Conservation (phyloP, 64 coral and sea anemone genomes). For the Dendronephthya gigantea region DNA sequence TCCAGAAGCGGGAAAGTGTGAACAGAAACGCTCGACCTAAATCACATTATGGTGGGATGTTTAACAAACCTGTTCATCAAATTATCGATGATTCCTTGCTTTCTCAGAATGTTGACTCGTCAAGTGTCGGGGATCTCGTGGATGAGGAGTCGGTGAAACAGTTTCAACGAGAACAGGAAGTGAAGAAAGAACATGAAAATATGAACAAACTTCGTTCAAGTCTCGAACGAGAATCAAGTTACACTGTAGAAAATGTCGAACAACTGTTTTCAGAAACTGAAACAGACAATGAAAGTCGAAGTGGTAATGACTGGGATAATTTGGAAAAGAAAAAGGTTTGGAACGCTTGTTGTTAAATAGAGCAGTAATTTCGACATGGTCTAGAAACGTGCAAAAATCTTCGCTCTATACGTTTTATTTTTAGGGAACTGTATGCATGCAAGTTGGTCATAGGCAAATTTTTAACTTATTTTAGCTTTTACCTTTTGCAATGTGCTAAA, state of each 20-base stretch:
- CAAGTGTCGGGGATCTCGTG: background rate
- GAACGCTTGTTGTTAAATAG: too few relatives aligned
- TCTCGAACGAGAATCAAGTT: background rate
- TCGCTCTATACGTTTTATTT: too few relatives aligned
- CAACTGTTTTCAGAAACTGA: background rate
- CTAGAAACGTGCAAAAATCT: too few relatives aligned
- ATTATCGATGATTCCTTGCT: conserved; percentile 14
- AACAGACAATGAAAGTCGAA: background rate
- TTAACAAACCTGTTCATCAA: conserved; percentile 6
- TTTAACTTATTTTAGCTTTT: too few relatives aligned
- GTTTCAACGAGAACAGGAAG: background rate
- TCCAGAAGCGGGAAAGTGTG: background rate
- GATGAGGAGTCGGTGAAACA: background rate
- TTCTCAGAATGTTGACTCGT: background rate
- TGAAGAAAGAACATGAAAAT: conserved; percentile 2
- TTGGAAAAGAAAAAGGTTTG: background rate
- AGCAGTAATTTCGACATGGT: too few relatives aligned
- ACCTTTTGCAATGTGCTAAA: too few relatives aligned
- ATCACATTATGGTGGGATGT: conserved; percentile 7
- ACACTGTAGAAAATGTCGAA: conserved; percentile 19
- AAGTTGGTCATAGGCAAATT: too few relatives aligned
- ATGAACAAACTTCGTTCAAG: background rate
- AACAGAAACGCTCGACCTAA: background rate
- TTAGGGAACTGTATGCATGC: too few relatives aligned
- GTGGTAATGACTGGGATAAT: background rate